phyloP scores from a whole-genome alignment of 2,797 vertebrate genomes.

The Sebastes reedi region DNA sequence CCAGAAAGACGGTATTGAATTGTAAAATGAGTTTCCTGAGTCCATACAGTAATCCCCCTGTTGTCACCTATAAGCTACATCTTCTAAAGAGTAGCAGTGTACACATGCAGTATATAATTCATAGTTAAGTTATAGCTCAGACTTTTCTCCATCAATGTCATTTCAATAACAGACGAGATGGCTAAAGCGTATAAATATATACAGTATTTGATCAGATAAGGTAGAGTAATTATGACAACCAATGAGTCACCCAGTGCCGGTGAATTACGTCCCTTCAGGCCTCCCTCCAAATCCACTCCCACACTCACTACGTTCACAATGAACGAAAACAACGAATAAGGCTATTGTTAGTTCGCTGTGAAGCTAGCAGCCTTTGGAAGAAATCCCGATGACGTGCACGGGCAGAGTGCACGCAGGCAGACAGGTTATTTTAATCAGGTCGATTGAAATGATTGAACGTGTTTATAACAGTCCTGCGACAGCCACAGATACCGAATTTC shows the following conservation, averaged over 20 bases:
- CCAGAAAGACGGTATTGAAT: background rate
- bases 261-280: slow-evolving; percentile 18
- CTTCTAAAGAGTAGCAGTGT: background rate
- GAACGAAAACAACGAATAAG: no score
- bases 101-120: background rate
- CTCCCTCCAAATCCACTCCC: no score
- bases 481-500: no score
- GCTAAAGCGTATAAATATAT: background rate
- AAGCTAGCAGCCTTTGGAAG: no score
- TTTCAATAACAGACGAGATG: slow-evolving; percentile 54
- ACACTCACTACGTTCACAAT: no score
- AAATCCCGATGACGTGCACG: no score
- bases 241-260: slow-evolving; percentile 32
- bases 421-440: no score
- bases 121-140: slow-evolving; percentile 5
- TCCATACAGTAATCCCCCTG: slow-evolving; percentile 2
- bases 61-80: background rate
- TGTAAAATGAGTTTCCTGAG: slow-evolving; percentile 29
- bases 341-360: no score
- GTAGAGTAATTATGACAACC: slow-evolving; percentile 45
- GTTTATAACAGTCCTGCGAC: no score
- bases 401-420: no score
- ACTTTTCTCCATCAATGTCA: slow-evolving; percentile 39
- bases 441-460: no score
- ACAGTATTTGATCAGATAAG: slow-evolving; percentile 54